Evolutionary conservation across 2,888 invertebrate genomes (phyloP).

Genomic region (Xanthostigma xanthostigma): DNA sequence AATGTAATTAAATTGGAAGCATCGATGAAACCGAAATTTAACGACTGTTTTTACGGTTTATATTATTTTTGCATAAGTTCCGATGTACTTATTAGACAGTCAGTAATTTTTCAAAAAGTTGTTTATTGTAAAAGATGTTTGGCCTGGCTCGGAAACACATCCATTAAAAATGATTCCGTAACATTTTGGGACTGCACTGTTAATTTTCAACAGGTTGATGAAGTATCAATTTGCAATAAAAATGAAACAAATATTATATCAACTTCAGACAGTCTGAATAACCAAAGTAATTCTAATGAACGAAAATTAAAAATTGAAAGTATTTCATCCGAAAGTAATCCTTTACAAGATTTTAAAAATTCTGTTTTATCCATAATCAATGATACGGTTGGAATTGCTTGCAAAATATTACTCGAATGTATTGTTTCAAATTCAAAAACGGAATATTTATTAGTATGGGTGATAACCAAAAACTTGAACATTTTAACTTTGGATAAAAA

Average conservation of each 20-base stretch:
- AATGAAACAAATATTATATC: background rate
- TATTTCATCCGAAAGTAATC: conserved; percentile 13
- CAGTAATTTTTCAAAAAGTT: conserved; percentile 31
- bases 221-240: too few relatives aligned
- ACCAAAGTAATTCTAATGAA: background rate
- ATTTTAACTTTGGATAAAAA: conserved; percentile 22
- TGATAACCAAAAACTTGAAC: conserved; percentile 43
- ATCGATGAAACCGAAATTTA: conserved; percentile 30
- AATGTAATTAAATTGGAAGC: conserved; percentile 21
- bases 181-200: conserved; percentile 44
- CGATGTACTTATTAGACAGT: conserved; percentile 27
- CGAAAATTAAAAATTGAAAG: background rate
- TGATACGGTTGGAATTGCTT: conserved; percentile 35
- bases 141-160: conserved; percentile 39
- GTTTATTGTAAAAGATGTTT: conserved; percentile 41
- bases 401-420: conserved; percentile 39
- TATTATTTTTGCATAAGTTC: conserved; percentile 38
- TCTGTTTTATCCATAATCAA: conserved; percentile 35
- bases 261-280: background rate
- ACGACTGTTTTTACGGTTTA: conserved; percentile 41
- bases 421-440: conserved; percentile 28
- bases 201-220: conserved; percentile 20
- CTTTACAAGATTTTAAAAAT: conserved; percentile 35
- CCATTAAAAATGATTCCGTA: conserved; percentile 25
- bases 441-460: conserved; percentile 41